phyloP scores from a whole-genome alignment of 1,140 invertebrate genomes.

The Ceratina calcarata region DNA sequence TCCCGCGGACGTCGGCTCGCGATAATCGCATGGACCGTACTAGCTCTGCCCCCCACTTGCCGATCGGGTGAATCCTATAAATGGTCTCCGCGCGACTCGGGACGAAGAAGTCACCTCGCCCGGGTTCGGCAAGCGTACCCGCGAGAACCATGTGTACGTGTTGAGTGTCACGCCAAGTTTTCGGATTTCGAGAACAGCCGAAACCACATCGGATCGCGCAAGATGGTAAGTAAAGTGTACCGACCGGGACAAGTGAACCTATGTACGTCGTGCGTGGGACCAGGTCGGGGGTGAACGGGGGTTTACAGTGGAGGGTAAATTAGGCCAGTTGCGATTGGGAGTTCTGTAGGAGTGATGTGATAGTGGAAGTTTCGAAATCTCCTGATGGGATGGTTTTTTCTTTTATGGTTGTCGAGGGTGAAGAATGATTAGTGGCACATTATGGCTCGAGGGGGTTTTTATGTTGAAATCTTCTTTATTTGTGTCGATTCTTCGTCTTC shows the following conservation, averaged over 20 bases:
- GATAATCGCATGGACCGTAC: conserved; percentile 74
- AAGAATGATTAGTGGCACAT: no score
- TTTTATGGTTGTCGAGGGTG: no score
- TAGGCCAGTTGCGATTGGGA: no score
- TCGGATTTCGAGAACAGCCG: conserved; percentile 29
- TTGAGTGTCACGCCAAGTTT: conserved; percentile 55
- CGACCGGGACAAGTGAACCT: conserved; percentile 34
- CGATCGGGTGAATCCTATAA: conserved; percentile 80
- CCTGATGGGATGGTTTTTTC: no score
- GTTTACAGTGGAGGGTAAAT: no score
- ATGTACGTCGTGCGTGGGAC: no score
- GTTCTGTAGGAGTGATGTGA: no score
- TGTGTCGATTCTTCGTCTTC: no score
- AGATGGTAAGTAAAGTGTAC: conserved; percentile 73
- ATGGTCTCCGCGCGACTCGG: conserved; percentile 74
- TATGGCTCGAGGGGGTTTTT: no score
- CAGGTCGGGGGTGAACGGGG: background rate
- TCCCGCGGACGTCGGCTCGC: conserved; percentile 63
- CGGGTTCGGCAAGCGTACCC: conserved; percentile 68
- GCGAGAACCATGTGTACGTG: conserved; percentile 73
- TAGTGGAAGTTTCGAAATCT: no score
- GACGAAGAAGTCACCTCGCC: conserved; percentile 77
- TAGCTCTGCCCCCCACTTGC: conserved; percentile 61
- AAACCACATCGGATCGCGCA: conserved; percentile 45
- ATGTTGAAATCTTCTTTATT: no score